These are phyloP conservation scores for Drosophila subpulchrella DNA, from an alignment of 1,140 invertebrate genomes.

Conservation along the genomic window DNA sequence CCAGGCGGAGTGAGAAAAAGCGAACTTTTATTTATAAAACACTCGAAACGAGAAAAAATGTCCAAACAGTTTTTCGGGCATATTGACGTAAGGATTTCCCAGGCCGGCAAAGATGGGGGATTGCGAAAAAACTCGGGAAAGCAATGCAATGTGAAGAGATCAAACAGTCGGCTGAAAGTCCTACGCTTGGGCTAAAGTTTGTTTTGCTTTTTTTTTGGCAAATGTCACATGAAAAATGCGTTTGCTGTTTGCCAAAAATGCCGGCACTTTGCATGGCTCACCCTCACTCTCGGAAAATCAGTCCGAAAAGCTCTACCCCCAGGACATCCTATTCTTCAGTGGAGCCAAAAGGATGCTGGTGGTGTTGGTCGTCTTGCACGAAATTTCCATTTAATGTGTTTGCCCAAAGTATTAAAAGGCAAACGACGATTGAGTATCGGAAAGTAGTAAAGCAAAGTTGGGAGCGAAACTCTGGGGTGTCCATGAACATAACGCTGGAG, in stretches of 20 bases:
- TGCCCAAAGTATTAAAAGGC: slow-evolving; percentile 82
- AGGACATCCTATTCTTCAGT: slow-evolving; percentile 39
- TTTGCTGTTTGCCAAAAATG: slow-evolving; percentile 65
- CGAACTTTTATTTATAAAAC: slow-evolving; percentile 78
- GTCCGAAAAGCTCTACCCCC: slow-evolving; percentile 8
- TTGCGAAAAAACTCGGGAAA: slow-evolving; percentile 3
- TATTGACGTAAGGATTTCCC: slow-evolving; percentile 71
- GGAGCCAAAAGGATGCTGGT: slow-evolving; percentile 13
- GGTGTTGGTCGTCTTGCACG: slow-evolving; percentile 61
- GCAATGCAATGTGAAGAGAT: slow-evolving; percentile 61
- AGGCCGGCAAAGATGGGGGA: slow-evolving; percentile 26
- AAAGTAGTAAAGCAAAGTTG: slow-evolving; percentile 74
- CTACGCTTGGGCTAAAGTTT: slow-evolving; percentile 64
- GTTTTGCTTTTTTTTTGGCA: slow-evolving; percentile 68
- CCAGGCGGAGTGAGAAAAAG: slow-evolving; percentile 49
- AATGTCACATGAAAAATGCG: slow-evolving; percentile 81
- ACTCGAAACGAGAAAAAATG: slow-evolving; percentile 66
- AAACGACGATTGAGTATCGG: slow-evolving; percentile 79
- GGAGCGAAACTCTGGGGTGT: slow-evolving; percentile 42
- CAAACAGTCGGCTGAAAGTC: slow-evolving; percentile 61
- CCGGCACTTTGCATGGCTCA: slow-evolving; percentile 68
- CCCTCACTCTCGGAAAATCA: slow-evolving; percentile 9
- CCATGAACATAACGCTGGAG: slow-evolving; percentile 30
- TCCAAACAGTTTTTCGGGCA: slow-evolving; percentile 57
- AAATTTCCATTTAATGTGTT: slow-evolving; percentile 83